Conservation (phyloP, 1,140 invertebrate genomes). For the Cyclina sinensis region DNA sequence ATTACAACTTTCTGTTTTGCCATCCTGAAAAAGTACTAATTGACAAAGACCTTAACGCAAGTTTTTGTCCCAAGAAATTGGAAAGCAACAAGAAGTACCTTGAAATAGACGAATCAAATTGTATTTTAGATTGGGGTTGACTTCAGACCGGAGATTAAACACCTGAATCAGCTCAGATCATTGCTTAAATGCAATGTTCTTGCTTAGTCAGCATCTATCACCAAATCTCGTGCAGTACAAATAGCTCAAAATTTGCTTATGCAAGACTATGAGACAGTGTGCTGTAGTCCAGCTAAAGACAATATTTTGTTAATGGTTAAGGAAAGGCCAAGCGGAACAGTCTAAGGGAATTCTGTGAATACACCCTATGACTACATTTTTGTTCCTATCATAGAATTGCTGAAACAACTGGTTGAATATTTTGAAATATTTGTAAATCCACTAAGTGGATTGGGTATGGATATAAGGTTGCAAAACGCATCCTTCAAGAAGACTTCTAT, state of each 20-base stretch:
- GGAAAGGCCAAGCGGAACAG: neutral
- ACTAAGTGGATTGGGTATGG: constrained; percentile 27
- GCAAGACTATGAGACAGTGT: no score
- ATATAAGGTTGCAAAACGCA: neutral
- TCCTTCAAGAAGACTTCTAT: constrained; percentile 11
- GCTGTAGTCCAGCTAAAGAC: constrained; percentile 14
- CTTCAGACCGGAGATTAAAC: no score
- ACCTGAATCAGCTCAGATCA: no score
- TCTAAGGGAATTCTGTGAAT: neutral
- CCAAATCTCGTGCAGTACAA: neutral
- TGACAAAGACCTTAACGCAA: neutral
- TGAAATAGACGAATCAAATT: constrained; percentile 19
- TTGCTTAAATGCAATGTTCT: no score
- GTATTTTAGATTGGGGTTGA: constrained; percentile 27
- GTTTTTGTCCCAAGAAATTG: neutral
- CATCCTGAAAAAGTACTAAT: constrained; percentile 15
- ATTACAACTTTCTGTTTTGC: constrained; percentile 5
- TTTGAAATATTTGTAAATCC: neutral
- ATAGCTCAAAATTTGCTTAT: neutral
- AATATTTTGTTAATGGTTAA: neutral
- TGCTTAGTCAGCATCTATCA: neutral
- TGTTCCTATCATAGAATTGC: neutral
- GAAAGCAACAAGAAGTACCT: neutral
- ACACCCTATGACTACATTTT: constrained; percentile 18
- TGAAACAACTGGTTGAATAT: neutral